A percentile compares a stretch with the other conserved stretches of the same genome.
Evolutionary conservation across 2,888 invertebrate species (phyloP).

Genomic region (Pyrrhia umbra): DNA sequence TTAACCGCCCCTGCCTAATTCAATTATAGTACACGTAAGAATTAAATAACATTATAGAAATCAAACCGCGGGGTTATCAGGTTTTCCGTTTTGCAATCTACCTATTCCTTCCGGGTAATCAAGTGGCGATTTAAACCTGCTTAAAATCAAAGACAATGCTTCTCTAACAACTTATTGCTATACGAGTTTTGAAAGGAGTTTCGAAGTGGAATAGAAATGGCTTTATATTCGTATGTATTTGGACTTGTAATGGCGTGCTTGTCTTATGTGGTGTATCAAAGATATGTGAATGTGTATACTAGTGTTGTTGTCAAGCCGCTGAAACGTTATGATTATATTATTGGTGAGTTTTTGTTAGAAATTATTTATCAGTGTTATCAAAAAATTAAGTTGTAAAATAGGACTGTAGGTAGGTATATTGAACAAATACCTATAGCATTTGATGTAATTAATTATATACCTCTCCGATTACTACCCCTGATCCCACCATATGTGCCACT

Average conservation of each 20-base stretch:
- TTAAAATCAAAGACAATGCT: background rate
- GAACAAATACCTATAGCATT: no score
- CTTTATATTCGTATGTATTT: conserved; percentile 75
- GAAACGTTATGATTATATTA: conserved; percentile 85
- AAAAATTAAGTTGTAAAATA: conserved; percentile 12
- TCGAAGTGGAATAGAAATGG: conserved; percentile 66
- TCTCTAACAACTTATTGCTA: conserved; percentile 10
- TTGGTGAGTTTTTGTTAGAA: conserved; percentile 75
- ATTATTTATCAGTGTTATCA: conserved; percentile 1
- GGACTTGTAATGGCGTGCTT: conserved; percentile 73
- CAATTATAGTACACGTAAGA: conserved; percentile 76
- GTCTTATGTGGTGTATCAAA: conserved; percentile 82
- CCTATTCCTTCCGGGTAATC: conserved; percentile 12
- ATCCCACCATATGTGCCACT: no score
- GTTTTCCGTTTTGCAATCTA: conserved; percentile 19
- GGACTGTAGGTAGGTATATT: no score
- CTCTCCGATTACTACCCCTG: no score
- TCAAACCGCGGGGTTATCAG: conserved; percentile 55
- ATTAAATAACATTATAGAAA: conserved; percentile 69
- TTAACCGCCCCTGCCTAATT: conserved; percentile 79
- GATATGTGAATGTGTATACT: conserved; percentile 74
- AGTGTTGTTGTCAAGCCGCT: conserved; percentile 79
- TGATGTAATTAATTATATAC: no score
- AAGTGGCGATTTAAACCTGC: background rate
- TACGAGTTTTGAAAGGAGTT: conserved; percentile 16